Conservation (phyloP, 2,888 invertebrate species). For the Lasioglossum villosulum region DNA sequence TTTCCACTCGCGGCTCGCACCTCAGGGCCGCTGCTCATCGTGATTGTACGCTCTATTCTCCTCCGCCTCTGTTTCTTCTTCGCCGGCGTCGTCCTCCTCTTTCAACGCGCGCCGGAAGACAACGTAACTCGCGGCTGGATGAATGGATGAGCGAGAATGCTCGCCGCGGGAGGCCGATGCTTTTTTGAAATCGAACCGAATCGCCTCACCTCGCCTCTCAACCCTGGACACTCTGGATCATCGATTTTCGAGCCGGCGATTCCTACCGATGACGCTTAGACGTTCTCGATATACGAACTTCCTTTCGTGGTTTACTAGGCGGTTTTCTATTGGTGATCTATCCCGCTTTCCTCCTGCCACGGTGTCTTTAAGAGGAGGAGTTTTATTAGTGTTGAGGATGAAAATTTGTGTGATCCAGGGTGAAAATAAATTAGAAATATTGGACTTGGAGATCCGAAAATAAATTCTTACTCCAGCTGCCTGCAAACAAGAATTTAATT, state of each 20-base stretch:
- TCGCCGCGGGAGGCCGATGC: slow-evolving; percentile 67
- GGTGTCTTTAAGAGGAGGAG: not conserved
- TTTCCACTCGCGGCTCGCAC: slow-evolving; percentile 78
- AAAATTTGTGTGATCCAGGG: not conserved
- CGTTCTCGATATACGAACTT: not conserved
- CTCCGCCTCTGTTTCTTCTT: slow-evolving; percentile 67
- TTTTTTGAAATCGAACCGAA: slow-evolving; percentile 75
- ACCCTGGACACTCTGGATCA: slow-evolving; percentile 22
- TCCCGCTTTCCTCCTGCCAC: not conserved
- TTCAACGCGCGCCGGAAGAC: slow-evolving; percentile 68
- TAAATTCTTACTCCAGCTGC: not conserved
- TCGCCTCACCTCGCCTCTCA: slow-evolving; percentile 11
- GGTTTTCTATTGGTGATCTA: not conserved
- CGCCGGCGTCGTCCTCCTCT: slow-evolving; percentile 59
- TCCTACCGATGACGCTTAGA: not conserved
- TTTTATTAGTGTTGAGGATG: not conserved
- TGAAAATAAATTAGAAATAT: not conserved
- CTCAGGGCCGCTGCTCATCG: slow-evolving; percentile 77
- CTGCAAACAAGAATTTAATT: no score
- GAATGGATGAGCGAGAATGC: slow-evolving; percentile 70
- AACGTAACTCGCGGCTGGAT: slow-evolving; percentile 71
- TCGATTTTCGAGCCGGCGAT: not conserved
- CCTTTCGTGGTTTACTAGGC: not conserved
- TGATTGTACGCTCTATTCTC: slow-evolving; percentile 79
- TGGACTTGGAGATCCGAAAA: not conserved